phyloP scores from a whole-genome alignment of 2,797 vertebrate genomes.

The Myripristis jacobus region DNA sequence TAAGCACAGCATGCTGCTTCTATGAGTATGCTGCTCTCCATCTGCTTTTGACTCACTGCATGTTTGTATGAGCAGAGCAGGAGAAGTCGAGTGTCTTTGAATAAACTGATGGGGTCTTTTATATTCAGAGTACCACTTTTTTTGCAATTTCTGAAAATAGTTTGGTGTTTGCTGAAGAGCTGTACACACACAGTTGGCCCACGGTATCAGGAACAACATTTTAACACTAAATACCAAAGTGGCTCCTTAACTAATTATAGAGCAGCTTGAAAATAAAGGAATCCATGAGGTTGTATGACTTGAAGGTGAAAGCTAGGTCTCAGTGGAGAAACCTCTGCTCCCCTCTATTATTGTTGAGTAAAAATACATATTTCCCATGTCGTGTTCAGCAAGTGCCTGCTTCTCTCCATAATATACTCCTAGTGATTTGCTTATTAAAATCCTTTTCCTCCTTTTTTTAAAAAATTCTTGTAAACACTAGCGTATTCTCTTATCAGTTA shows the following conservation, averaged over 20 bases:
- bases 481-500: not conserved
- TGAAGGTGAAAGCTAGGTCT: not conserved
- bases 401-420: not conserved
- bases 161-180: constrained; percentile 69
- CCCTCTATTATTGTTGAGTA: not conserved
- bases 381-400: not conserved
- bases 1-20: constrained; percentile 77
- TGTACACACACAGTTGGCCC: constrained; percentile 57
- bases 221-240: constrained; percentile 47
- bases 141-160: constrained; percentile 63
- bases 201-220: constrained; percentile 40
- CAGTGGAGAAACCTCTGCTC: constrained; percentile 1
- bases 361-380: constrained; percentile 1
- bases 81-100: constrained; percentile 82
- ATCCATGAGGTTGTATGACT: not conserved
- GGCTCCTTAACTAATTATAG: constrained; percentile 32
- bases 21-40: constrained; percentile 80
- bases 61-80: constrained; percentile 77
- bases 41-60: constrained; percentile 79
- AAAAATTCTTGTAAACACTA: not conserved
- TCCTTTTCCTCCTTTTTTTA: not conserved
- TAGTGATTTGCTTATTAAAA: not conserved
- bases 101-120: constrained; percentile 81
- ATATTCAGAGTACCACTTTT: constrained; percentile 70
- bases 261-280: constrained; percentile 21